Percentiles rank a stretch among this genome's conserved stretches.
These are phyloP conservation scores for Perithous albicinctus DNA, from an alignment of 2,888 invertebrate genomes.

Conservation along the genomic window DNA sequence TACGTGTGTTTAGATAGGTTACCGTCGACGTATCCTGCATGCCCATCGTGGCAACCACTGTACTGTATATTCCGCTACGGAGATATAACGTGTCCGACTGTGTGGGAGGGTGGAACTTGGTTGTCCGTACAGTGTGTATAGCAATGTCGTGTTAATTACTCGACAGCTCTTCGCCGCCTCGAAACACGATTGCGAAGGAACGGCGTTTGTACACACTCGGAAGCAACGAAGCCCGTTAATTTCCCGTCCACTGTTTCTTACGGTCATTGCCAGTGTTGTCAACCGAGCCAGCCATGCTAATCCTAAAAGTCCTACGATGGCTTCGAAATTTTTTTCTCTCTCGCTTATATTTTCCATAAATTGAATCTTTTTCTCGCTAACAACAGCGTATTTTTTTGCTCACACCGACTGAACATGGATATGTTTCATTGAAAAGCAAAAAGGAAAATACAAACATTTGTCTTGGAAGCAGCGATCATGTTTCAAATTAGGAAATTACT, in stretches of 20 bases:
- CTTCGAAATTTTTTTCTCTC: slow-evolving; percentile 27
- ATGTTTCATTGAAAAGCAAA: too few species aligned
- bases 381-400: not conserved
- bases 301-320: slow-evolving; percentile 57
- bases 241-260: slow-evolving; percentile 72
- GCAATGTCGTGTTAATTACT: slow-evolving; percentile 74
- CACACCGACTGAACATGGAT: not conserved
- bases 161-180: slow-evolving; percentile 72
- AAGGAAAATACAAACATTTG: not conserved
- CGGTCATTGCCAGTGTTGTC: slow-evolving; percentile 63
- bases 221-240: slow-evolving; percentile 72
- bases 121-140: slow-evolving; percentile 40
- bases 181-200: slow-evolving; percentile 62
- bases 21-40: slow-evolving; percentile 15
- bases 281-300: slow-evolving; percentile 56
- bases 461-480: too few species aligned
- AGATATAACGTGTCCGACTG: slow-evolving; percentile 53
- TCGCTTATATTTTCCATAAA: not conserved
- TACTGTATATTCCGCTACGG: not conserved
- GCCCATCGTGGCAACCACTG: too few species aligned
- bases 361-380: too few species aligned
- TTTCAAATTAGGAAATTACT: too few species aligned
- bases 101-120: slow-evolving; percentile 26
- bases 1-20: slow-evolving; percentile 1
- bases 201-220: slow-evolving; percentile 14